These are phyloP conservation scores for Acipenser ruthenus DNA, from an alignment of 2,797 vertebrate genomes.

Conservation along the genomic window DNA sequence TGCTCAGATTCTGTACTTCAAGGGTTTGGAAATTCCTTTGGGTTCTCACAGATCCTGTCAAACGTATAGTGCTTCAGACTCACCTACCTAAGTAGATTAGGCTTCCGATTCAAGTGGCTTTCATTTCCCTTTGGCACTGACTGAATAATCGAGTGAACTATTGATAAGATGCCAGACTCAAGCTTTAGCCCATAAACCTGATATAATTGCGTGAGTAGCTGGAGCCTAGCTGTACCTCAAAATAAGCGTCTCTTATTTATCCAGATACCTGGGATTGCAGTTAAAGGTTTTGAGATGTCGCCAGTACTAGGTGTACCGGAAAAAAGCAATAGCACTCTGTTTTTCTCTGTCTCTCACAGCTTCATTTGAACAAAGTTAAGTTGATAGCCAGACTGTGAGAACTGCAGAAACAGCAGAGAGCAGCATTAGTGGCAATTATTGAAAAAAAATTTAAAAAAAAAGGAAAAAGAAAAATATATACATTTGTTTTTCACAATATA, in stretches of 20 bases:
- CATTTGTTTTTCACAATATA: conserved; percentile 12
- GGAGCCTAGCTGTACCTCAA: too few species aligned
- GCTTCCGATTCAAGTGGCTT: conserved; percentile 19
- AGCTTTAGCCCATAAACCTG: too few species aligned
- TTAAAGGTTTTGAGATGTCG: too few species aligned
- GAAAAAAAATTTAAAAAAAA: neutral
- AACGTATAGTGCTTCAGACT: conserved; percentile 16
- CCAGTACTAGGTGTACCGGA: too few species aligned
- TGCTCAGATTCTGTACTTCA: neutral
- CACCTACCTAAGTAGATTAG: conserved; percentile 18
- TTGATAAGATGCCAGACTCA: neutral
- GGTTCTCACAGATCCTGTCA: conserved; percentile 8
- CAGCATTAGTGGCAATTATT: conserved; percentile 1
- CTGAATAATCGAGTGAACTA: conserved; percentile 12
- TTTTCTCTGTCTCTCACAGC: neutral
- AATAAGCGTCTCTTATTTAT: too few species aligned
- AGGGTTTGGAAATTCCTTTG: neutral
- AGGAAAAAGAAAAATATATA: conserved; percentile 9
- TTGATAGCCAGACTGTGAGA: neutral
- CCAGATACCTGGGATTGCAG: too few species aligned
- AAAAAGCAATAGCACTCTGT: conserved; percentile 27
- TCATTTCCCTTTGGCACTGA: conserved; percentile 15
- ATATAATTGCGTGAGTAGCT: too few species aligned
- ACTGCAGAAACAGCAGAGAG: neutral
- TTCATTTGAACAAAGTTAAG: neutral